Evolutionary conservation across 37 sponge, comb jelly and placozoan genomes (phyloP).

Genomic region (Chondrilla cf. caribensis): DNA sequence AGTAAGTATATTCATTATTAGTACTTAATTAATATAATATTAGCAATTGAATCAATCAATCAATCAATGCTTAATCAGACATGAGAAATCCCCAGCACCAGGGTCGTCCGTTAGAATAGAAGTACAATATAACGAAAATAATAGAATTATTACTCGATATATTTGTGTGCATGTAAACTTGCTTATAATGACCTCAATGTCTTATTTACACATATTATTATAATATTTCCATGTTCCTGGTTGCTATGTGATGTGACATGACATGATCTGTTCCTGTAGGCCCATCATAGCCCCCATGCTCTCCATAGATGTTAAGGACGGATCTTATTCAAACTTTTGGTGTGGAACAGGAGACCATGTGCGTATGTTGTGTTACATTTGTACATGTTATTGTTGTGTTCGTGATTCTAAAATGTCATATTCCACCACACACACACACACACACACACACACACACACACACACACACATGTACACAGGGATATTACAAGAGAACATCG

Average conservation of each 20-base stretch:
- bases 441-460: not conserved
- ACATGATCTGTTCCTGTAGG: constrained; percentile 11
- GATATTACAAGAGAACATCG: constrained; percentile 75
- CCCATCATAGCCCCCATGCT: constrained; percentile 84
- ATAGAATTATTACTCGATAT: no score
- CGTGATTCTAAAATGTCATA: not conserved
- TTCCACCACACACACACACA: not conserved
- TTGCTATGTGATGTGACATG: no score
- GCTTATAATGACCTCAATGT: no score
- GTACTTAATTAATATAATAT: no score
- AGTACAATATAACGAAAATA: no score
- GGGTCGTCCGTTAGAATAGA: no score
- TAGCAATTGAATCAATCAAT: no score
- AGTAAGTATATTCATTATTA: constrained; percentile 36
- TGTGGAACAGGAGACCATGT: constrained; percentile 61
- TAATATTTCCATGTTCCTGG: no score
- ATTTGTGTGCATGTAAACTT: no score
- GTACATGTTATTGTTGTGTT: not conserved
- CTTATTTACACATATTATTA: no score
- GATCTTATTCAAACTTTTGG: constrained; percentile 81
- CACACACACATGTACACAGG: constrained; percentile 42
- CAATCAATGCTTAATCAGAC: no score
- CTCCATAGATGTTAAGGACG: not conserved
- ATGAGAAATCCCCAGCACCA: no score
- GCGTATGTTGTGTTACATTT: constrained; percentile 11